Base-by-base conservation (phyloP, 2,888 invertebrate species). In the Agonopterix subpropinquella region DNA sequence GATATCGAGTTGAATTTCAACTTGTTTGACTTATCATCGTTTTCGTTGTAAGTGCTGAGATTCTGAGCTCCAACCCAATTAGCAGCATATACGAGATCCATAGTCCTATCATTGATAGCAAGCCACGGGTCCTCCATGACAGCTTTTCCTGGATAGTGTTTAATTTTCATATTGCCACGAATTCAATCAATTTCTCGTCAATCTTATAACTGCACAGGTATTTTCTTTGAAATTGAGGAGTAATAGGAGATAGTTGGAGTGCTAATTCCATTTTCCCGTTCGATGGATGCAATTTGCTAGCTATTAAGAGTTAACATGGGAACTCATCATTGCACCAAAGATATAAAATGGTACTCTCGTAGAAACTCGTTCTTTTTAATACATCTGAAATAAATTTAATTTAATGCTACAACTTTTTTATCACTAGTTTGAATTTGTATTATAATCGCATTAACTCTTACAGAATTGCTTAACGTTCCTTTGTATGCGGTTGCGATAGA, bases 131-230 rank as follows among this genome's bases (percentile, higher is more conserved):
- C 93, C 75, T 94, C 95, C 89, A 94, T 90, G 69, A 95, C 94
- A 57, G 93, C 95, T 82, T 94, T 94, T 58, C 95, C 95, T 43
- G 95, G 95, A 78, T 95, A 94, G 66, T 93, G 93, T 76, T 94
- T 93, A 58, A 95, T 94, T 90, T 94, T 95, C 95, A 96, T 95
- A 75, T 67, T 85, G 79, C 56, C 51, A 57, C 53, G 36, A 55
- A 62, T 54, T 58, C 49, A 46, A 58, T 47, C 15, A 51, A 49
- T 48, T 43, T 54, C 47, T 47, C 44, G 13, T 57, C 49, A 58
- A 53, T 57, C 53, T 49, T 52, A 51, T 53, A 51, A 54, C 49
- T 57, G 50, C 48, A 51, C 41, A 54, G 49, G 48, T 51, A 52
- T 59, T 55, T 51, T 53, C 48, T 58, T 51, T 51, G 47, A 50